phyloP scores from a whole-genome alignment of 2,113 vertebrate genomes.

The Ondatra zibethicus region DNA sequence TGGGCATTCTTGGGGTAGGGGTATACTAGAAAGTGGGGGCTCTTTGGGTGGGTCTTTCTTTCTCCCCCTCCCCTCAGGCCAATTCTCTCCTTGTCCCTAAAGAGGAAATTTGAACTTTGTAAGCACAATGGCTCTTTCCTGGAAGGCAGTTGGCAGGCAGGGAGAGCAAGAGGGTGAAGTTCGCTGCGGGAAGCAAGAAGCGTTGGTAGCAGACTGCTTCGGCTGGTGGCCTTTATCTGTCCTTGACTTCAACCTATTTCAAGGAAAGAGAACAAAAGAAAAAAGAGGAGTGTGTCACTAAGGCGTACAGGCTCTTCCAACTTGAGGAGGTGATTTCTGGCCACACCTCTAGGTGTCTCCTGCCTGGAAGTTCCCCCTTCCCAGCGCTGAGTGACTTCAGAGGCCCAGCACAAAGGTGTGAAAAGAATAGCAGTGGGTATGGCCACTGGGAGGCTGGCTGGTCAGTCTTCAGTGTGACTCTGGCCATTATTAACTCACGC shows the following conservation, averaged over 20 bases:
- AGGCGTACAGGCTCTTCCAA: fast-evolving
- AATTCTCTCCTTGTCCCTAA: conserved; percentile 49
- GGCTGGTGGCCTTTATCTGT: conserved; percentile 60
- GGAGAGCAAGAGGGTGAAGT: background rate
- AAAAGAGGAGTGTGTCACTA: background rate
- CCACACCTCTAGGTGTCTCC: background rate
- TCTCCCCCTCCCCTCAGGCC: background rate
- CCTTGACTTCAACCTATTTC: conserved; percentile 73
- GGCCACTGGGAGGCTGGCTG: fast-evolving
- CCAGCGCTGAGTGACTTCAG: background rate
- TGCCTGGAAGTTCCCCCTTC: background rate
- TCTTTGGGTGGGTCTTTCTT: conserved; percentile 13
- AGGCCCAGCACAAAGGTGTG: background rate
- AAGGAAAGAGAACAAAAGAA: background rate
- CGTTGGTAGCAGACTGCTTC: background rate
- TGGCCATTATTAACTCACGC: background rate
- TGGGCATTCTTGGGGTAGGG: conserved; percentile 49
- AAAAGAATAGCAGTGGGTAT: fast-evolving
- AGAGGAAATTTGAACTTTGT: conserved; percentile 53
- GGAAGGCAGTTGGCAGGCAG: background rate
- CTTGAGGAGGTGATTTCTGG: fast-evolving
- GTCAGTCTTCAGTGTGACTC: background rate
- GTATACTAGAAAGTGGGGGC: background rate
- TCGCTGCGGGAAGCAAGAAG: background rate
- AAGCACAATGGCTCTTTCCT: background rate